phyloP scores from a whole-genome alignment of 2,797 vertebrate genomes.

The Ptychobarbus kaznakovi region DNA sequence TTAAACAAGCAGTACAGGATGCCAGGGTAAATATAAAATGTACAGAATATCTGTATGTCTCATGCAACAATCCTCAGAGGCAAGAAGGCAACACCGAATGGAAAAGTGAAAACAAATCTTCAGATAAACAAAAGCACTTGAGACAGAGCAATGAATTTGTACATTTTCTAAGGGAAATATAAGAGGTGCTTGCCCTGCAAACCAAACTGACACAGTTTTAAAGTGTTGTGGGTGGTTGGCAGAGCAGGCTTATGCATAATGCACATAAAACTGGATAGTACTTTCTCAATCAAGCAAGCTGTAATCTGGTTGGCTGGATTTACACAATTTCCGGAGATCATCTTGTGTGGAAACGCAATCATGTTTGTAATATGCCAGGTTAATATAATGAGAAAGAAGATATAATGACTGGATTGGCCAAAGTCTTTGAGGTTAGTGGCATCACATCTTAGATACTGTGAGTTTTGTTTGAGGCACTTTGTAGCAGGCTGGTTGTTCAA shows the following conservation, averaged over 20 bases:
- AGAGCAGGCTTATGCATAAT: neutral
- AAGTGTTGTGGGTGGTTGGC: conserved; percentile 1
- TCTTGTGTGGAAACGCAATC: conserved; percentile 1
- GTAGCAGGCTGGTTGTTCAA: neutral
- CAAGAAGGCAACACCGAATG: neutral
- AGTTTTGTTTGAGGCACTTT: neutral
- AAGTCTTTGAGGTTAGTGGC: neutral
- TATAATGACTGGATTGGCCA: neutral
- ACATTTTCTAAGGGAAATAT: conserved; percentile 3
- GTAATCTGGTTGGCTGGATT: conserved; percentile 9
- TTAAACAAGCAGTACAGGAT: conserved; percentile 28
- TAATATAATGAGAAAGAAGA: neutral
- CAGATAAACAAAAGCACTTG: conserved; percentile 5
- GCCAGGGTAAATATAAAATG: conserved; percentile 34
- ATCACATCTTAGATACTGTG: neutral
- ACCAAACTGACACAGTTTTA: neutral
- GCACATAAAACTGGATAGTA: conserved; percentile 4
- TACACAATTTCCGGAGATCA: neutral
- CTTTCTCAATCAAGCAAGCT: neutral
- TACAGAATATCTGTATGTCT: neutral
- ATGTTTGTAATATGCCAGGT: neutral
- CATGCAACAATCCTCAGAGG: neutral
- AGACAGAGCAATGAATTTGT: neutral
- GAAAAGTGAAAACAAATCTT: conserved; percentile 7
- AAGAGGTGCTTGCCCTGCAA: neutral